Evolutionary conservation across 2,113 vertebrate genomes (phyloP), one percentile per base, ranked within the genome.

Genomic region (Cryptomyrus ogoouensis): DNA sequence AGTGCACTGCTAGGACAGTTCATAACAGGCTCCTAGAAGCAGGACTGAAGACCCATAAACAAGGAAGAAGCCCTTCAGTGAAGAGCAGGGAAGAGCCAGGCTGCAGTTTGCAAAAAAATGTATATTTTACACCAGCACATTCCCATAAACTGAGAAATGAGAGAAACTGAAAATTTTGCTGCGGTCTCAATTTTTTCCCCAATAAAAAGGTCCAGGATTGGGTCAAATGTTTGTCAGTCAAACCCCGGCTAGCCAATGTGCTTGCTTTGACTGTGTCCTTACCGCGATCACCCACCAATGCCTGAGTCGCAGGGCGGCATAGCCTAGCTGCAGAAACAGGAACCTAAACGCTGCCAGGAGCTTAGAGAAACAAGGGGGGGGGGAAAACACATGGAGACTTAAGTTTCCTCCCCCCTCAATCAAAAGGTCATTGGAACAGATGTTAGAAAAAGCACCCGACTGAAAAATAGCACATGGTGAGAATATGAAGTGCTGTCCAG

Each of bases 231-330:
- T 42, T 12, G 21, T 47, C 80, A 84, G 44, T 84, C 80, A 84
- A 42, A 46, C 44, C 74, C 35, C 21, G 1, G 83, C 3, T 5
- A 84, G 83, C 44, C 42, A 84, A 47, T n/a, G 42, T 1, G 21
- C 8, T n/a, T 19, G 17, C 24, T 47, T 49, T 47, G 39, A 27
- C 27, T 2, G 3, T 49, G 56, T 19, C 70, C 94, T 96, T 96
- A 99, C 98, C 94, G 98, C 98, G 4, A 99, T 97, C 58, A 98
- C 97, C 97, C 98, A 99, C 98, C 98, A 99, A 92, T 99, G 98
- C 92, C 93, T 97, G 90, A 99, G 94, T 44, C 94, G 94, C 5
- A 98, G 94, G 2, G 94, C 88, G 0, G 98, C 98, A 0, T 99
- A 99, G 89, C 96, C 97, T 90, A 99, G 89, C 92, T 98, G 97